A percentile compares a stretch with the other conserved stretches of the same genome.
Conservation (phyloP, 2,113 vertebrate species). For the Microcebus griseorufus region DNA sequence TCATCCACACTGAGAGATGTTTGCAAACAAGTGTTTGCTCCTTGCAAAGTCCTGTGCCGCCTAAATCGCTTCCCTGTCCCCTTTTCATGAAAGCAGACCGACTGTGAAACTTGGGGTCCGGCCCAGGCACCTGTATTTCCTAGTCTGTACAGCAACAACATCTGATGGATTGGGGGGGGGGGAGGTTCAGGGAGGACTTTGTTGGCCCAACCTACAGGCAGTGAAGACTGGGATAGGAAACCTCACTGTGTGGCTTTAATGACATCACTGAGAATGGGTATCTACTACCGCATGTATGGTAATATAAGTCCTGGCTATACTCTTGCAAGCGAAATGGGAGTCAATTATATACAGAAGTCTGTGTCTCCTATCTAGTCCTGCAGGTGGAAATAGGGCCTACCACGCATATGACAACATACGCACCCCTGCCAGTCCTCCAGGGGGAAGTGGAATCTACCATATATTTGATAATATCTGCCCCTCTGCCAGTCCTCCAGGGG, state of each 20-base stretch:
- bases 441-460: no score
- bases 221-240: neutral
- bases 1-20: neutral
- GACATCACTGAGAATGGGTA: neutral
- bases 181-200: neutral
- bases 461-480: no score
- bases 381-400: neutral
- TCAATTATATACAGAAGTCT: no score
- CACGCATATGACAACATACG: neutral
- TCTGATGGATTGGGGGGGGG: accelerated
- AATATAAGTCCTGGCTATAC: neutral
- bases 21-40: neutral
- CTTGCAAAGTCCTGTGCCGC: accelerated
- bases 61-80: accelerated
- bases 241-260: neutral
- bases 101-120: accelerated
- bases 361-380: no score
- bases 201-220: neutral
- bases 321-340: no score
- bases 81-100: neutral
- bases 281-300: neutral
- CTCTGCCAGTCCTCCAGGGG: no score
- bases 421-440: neutral
- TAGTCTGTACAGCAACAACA: neutral
- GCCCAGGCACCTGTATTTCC: neutral